Evolutionary conservation across 2,797 vertebrate species (phyloP), one percentile per base, ranked within the genome.

Genomic region (Paratrypauchen microcephalus): DNA sequence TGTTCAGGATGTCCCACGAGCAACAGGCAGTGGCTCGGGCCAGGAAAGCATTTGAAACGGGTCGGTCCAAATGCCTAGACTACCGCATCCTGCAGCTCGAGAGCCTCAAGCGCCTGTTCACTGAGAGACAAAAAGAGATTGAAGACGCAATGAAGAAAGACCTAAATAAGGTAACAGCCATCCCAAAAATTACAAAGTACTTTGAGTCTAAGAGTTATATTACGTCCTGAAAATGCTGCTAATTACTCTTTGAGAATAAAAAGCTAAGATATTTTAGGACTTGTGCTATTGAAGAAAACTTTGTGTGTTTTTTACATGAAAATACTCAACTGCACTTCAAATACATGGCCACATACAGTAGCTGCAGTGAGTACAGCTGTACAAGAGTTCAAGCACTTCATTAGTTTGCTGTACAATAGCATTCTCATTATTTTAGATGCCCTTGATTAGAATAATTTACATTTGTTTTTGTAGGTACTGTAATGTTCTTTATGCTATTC

Each of bases 51-150:
- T 98, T 97, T 84, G 69, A 65, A 54, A 93, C 93, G 0, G 95
- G 97, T 61, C 86, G 91, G 75, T 92, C 93, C 23, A 94, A 90
- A 66, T 64, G 88, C 1, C 76, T 97, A 78, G 94, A 96, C 69
- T 90, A 97, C 92, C 90, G 96, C 36, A 74, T 95, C 21, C 79
- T 75, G 73, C 96, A 97, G 88, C 92, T 98, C 47, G 93, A 94
- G 79, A 95, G 93, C 47, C 85, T 98, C 45, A 86, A 90, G 88
- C 80, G 77, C 47, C 87, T 97, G 78, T 70, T 97, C 71, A 71
- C 18, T 6, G 96, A 98, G 83, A 92, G 75, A 52, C 88, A 95
- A 60, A 78, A 79, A 19, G 94, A 94, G 0, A 93, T 98, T 23
- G 32, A 79, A 0, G 81, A 85, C 0, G 96, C 95, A 0, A 61